Evolutionary conservation across 2,888 invertebrate genomes (phyloP), one percentile per base, ranked within the genome.

Genomic region (Coremacera marginata): DNA sequence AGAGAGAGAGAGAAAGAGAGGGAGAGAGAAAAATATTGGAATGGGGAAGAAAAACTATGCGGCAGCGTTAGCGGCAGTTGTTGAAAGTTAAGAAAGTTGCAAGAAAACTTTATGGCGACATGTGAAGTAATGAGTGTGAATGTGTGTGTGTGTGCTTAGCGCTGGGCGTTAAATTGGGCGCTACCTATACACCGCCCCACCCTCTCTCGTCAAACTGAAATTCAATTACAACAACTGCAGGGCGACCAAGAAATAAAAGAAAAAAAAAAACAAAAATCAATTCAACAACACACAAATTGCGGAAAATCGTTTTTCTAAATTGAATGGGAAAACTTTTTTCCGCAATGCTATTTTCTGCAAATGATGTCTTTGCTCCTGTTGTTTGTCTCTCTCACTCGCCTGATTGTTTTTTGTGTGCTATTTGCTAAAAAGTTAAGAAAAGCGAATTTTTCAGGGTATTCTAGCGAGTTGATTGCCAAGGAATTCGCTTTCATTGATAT

Each of bases 241-340:
- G 62, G 16, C 25, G 62, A 25, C 62, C 62, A 62, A 62, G 57
- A 57, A 57, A 57, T 19, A 22, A 57, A n/a, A n/a, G n/a, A n/a
- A n/a, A n/a, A n/a, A n/a, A 25, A 60, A 25, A 9, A 63, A 63
- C 11, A 63, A n/a, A 27, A 63, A 19, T n/a, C 63, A 34, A 25
- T 14, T 27, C 5, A 19, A 62, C 5, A 27, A 16, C 62, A 60
- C 57, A 60, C 57, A 63, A 63, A 63, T 63, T 71, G 57, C 71
- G 71, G 71, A 71, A 71, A 71, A 71, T 37, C 49, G 71, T 71
- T 71, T 60, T 44, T 60, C 71, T 60, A 27, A 63, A 71, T 71
- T 71, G 34, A 71, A 71, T 71, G 37, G 71, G 60, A 71, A 60
- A 71, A 71, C 71, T 27, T 34, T 71, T 70, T 71, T 71, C 71